Evolutionary conservation across 2,888 invertebrate species (phyloP).

Genomic region (Drosophila anomalata): DNA sequence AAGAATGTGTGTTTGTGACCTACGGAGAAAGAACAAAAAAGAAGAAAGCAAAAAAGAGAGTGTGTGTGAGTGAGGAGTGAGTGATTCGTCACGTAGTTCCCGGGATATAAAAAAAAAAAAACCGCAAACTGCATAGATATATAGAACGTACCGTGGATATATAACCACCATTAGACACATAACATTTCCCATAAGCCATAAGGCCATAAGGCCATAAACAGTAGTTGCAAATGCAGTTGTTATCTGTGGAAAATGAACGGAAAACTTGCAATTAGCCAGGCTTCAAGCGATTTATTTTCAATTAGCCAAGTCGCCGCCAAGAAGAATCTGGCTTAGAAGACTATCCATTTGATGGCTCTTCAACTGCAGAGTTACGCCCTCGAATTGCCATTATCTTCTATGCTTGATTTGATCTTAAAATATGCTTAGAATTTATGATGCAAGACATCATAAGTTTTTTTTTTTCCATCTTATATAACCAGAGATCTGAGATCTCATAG

Average conservation of each 20-base stretch:
- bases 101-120: neutral
- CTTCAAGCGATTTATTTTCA: constrained; percentile 28
- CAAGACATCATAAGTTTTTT: too few species aligned
- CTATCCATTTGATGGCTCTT: neutral
- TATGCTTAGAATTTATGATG: neutral
- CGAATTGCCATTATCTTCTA: neutral
- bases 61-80: neutral
- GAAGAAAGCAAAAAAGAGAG: constrained; percentile 18
- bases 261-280: constrained; percentile 29
- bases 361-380: neutral
- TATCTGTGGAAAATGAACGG: constrained; percentile 34
- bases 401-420: neutral
- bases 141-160: neutral
- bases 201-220: neutral
- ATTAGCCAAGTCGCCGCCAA: constrained; percentile 15
- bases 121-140: neutral
- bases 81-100: constrained; percentile 23
- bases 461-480: neutral
- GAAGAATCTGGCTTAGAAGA: neutral
- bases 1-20: constrained; percentile 6
- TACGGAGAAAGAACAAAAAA: constrained; percentile 24
- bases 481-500: neutral
- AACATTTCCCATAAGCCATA: constrained; percentile 2
- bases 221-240: constrained; percentile 20
- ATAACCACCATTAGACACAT: neutral